Evolutionary conservation across 1,140 invertebrate genomes (phyloP).

Genomic region (Belonocnema kinseyi): DNA sequence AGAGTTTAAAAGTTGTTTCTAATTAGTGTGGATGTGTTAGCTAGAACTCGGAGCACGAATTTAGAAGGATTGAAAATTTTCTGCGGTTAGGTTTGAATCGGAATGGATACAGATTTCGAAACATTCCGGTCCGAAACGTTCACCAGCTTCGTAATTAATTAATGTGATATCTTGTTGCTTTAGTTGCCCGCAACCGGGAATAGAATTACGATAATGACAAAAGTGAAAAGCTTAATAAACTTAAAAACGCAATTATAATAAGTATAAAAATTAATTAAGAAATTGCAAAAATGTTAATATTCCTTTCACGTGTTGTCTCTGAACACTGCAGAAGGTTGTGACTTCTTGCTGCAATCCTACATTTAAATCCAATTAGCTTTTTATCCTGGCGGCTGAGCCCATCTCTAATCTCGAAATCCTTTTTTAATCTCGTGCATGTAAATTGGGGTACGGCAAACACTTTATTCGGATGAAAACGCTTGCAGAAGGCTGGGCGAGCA

Average conservation of each 20-base stretch:
- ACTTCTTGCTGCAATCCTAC: conserved; percentile 11
- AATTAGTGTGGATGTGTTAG: too few relatives aligned
- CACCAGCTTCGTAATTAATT: too few relatives aligned
- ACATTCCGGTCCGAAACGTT: too few relatives aligned
- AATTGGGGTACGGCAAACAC: conserved; percentile 27
- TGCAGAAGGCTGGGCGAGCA: background rate
- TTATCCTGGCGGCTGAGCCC: background rate
- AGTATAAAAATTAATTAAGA: background rate
- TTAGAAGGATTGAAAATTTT: too few relatives aligned
- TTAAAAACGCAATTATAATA: conserved; percentile 17
- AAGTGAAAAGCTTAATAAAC: background rate
- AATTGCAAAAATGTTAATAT: background rate
- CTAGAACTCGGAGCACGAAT: too few relatives aligned
- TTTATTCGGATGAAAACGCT: conserved; percentile 30
- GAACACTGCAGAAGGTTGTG: background rate
- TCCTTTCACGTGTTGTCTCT: background rate
- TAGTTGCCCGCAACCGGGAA: too few relatives aligned
- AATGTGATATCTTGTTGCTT: too few relatives aligned
- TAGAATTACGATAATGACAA: too few relatives aligned
- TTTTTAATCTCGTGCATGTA: conserved; percentile 31
- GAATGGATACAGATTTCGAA: too few relatives aligned
- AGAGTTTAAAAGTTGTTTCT: too few relatives aligned
- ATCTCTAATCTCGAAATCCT: conserved; percentile 29
- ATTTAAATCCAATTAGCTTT: conserved; percentile 24
- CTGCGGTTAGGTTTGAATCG: too few relatives aligned